Base-by-base conservation (phyloP, 2,888 invertebrate genomes). In the Drosophila differens region DNA sequence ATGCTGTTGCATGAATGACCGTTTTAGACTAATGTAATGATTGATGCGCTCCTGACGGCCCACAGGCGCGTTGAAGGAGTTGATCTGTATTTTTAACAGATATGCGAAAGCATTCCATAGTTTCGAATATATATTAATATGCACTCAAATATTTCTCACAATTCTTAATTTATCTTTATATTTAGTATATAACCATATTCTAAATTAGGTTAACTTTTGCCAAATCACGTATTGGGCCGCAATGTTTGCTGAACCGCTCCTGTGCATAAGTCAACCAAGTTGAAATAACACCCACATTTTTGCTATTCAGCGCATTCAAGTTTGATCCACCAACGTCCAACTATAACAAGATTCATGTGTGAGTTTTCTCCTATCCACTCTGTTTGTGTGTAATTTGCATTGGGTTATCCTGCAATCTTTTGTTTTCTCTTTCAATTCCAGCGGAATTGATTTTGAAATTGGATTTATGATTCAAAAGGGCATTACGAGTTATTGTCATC, bases 11-110 rank as follows among this genome's bases (percentile, higher is more conserved):
- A 12, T 14, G 12, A 64, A 71, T 77, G 73, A 74, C 75, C 72
- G 41, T 73, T 73, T 79, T 82, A 69, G 82, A 57, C 51, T 32
- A 49, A 52, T 66, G 71, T 33, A 74, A 85, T 87, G 76, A 88
- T 75, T 77, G 69, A 70, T 79, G 62, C 28, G 33, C 49, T 53
- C 32, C 37, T 28, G 28, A n/a, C 19, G 30, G 22, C 39, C 32
- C 64, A 53, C 44, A 62, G 41, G 28, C 32, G 39, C 55, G 35
- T 16, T 19, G 10, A 44, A n/a, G 10, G 25, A n/a, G 52, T 28
- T 30, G 19, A 9, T 28, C 4, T 51, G 19, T 19, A n/a, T 19
- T 30, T 51, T 51, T 19, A 4, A n/a, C 10, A 41, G n/a, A n/a
- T n/a, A n/a, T 10, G 41, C 12, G 22, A 22, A 5, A 9, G 16